Evolutionary conservation across 2,888 invertebrate genomes (phyloP), one percentile per base, ranked within the genome.

Genomic region (Stictocephala bisonia): DNA sequence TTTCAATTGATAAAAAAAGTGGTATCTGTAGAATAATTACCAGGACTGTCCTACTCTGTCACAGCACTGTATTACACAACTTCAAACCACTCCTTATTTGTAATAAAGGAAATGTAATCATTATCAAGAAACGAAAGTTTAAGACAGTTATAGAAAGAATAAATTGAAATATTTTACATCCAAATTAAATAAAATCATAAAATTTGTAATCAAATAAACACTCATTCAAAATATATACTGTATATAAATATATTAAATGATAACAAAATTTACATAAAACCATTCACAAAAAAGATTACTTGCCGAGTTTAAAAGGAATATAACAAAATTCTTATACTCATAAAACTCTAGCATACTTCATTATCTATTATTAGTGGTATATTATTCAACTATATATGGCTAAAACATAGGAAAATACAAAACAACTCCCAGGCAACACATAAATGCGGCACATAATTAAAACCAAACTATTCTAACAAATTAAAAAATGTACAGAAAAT

Each of bases 121-220:
- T n/a, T n/a, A n/a, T n/a, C n/a, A n/a, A n/a, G n/a, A n/a, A n/a
- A n/a, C n/a, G n/a, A n/a, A n/a, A n/a, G n/a, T n/a, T n/a, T n/a
- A n/a, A n/a, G n/a, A n/a, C n/a, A n/a, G n/a, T n/a, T n/a, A n/a
- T n/a, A n/a, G n/a, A n/a, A n/a, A n/a, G n/a, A n/a, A n/a, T n/a
- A n/a, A n/a, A n/a, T n/a, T n/a, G n/a, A n/a, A n/a, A n/a, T n/a
- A n/a, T n/a, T n/a, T n/a, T n/a, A n/a, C n/a, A n/a, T n/a, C n/a
- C n/a, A 40, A 64, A 44, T 64, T 60, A 60, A 60, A 64, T 64
- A 26, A 26, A 22, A 56, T 56, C 40, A 40, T 60, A 44, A 64
- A 64, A 64, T 44, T 44, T 64, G 18, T 41, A 27, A 64, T 64
- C 41, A 64, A 64, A 64, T 64, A 64, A 64, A 64, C 64, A 64